Evolutionary conservation across 2,888 invertebrate species (phyloP), one percentile per base, ranked within the genome.

Genomic region (Mythimna ferrago): DNA sequence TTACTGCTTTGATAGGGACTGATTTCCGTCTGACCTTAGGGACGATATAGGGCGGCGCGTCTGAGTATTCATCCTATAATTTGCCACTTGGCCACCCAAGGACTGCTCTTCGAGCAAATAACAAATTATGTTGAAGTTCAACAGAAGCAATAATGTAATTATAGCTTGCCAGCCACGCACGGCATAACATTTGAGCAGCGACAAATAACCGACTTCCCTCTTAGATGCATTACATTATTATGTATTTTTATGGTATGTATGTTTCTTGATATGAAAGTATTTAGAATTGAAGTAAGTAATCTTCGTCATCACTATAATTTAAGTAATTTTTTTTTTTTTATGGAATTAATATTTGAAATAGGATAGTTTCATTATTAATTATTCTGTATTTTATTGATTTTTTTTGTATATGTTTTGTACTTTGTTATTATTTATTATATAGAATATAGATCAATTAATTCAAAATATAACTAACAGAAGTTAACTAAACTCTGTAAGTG

Each of bases 11-110:
- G 61, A 71, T 58, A 67, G 65, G 41, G 58, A 48, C 53, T 66
- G 64, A 67, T 62, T 78, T 66, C 74, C 58, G 53, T 75, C 53
- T 68, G 66, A 73, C 62, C 68, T 63, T 38, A 35, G 41, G 53
- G 10, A 66, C 7, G 66, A 60, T 61, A 71, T 54, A 56, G 21
- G 56, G 58, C 62, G 56, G 19, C 48, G 38, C 19, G 32, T 32
- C 19, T 21, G 26, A 26, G 26, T 35, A 53, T 60, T 64, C 41
- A 57, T 61, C 60, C 57, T 71, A 57, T 75, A 81, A 81, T 82
- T 81, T 82, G 38, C 62, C 56, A 74, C 53, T 78, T 81, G 67
- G 48, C 74, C 62, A 71, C 74, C 65, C 78, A 74, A 65, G 26
- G 54, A 72, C 44, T 61, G 21, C 11, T 51, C 38, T 53, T 68